Base-by-base conservation (phyloP, 2,888 invertebrate genomes). In the Ormia ochracea region DNA sequence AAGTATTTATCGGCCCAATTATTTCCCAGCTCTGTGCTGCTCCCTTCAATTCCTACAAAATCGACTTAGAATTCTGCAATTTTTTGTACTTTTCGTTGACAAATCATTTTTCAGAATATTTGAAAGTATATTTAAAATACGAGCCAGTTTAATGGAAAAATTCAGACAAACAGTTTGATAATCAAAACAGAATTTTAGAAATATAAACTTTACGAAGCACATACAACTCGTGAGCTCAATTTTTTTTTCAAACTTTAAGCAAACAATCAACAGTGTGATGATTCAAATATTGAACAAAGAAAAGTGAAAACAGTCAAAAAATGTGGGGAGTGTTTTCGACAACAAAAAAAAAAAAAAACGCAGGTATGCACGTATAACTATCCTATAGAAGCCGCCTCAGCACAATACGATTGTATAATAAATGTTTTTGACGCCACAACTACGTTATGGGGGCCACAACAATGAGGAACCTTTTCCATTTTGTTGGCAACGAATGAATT, bases 321-420 rank as follows among this genome's bases (percentile, higher is more conserved):
- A 50, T 58, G 48, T 52, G 21, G 50, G 63, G 78, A 65, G 73
- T 78, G 78, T 72, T 72, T 61, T 31, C 59, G 59, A 43, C 66
- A 70, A 65, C 10, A 59, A 61, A 61, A 41, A 50, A 14, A 48
- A 36, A 28, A 14, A 14, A 1, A 38, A 17, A 41, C 12, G 26
- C 68, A 69, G 52, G 26, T 52, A 48, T 14, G 9, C n/a, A 26
- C n/a, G 33, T 14, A 26, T 36, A 45, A 19, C 0, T 12, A n/a
- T 9, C 17, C 17, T 10, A 28, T 1, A 28, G 31, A 7, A 31
- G 19, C 28, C 14, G 28, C 36, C 7, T 1, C 36, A 17, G n/a
- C 48, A 61, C 12, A 10, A 59, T 31, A 31, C 28, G 3, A 19
- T 36, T 58, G 45, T 48, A 23, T 38, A 28, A n/a, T 19, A 23